These are phyloP conservation scores for Cryptus viduatorius DNA, from an alignment of 2,888 invertebrate genomes.

Conservation along the genomic window DNA sequence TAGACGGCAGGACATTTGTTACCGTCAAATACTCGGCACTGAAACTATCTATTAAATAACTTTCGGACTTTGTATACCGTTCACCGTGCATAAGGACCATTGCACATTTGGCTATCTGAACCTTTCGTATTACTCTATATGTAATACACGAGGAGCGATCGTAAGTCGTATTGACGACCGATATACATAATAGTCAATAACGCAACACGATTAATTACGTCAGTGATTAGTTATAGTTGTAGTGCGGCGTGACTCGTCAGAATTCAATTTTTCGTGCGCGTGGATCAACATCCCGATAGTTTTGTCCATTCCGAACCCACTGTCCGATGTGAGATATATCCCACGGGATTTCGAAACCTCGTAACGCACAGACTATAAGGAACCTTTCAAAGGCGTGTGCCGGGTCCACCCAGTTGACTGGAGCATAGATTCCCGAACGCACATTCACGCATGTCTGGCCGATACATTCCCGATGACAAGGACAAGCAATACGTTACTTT, in stretches of 20 bases:
- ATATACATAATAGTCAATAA: constrained; percentile 1
- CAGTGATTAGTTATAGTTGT: constrained; percentile 2
- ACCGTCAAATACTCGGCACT: no score
- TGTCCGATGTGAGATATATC: constrained; percentile 40
- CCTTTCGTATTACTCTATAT: background rate
- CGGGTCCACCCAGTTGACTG: background rate
- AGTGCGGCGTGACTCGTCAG: constrained; percentile 2
- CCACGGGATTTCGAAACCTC: constrained; percentile 50
- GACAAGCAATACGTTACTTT: constrained; percentile 52
- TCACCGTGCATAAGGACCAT: background rate
- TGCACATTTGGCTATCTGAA: background rate
- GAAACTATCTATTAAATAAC: no score
- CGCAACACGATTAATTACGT: constrained; percentile 34
- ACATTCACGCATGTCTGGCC: constrained; percentile 41
- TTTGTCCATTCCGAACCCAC: constrained; percentile 22
- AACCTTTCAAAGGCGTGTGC: constrained; percentile 43
- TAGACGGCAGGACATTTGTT: no score
- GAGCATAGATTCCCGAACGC: constrained; percentile 16
- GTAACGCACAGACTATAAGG: background rate
- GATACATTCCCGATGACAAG: constrained; percentile 53
- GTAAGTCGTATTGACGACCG: background rate
- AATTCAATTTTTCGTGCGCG: constrained; percentile 20
- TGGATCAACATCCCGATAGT: constrained; percentile 7
- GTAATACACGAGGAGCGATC: background rate
- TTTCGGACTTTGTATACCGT: background rate